These are phyloP conservation scores for Dysidea cf. avara DNA, from an alignment of 37 sponge, comb jelly and placozoan species.

Conservation along the genomic window DNA sequence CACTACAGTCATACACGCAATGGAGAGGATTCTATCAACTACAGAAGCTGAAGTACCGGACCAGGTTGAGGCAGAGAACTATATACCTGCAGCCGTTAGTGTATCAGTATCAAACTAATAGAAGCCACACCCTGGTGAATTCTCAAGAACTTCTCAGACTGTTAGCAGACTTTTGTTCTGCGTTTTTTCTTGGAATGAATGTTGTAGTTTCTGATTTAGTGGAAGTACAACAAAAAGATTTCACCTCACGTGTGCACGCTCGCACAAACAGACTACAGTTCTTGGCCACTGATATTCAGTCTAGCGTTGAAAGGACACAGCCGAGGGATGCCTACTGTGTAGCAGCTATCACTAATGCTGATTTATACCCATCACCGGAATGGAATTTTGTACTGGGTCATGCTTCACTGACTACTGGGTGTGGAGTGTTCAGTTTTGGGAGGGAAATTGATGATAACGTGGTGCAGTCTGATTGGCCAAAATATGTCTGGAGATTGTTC, in stretches of 20 bases:
- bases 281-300: slow-evolving; percentile 43
- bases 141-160: slow-evolving; percentile 15
- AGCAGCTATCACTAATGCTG: slow-evolving; percentile 67
- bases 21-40: slow-evolving; percentile 52
- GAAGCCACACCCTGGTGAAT: slow-evolving; percentile 13
- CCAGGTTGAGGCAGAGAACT: slow-evolving; percentile 25
- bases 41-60: slow-evolving; percentile 42
- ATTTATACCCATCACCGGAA: slow-evolving; percentile 80
- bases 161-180: slow-evolving; percentile 43
- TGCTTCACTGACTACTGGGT: slow-evolving; percentile 60
- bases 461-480: slow-evolving; percentile 3
- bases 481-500: slow-evolving; percentile 11
- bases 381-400: slow-evolving; percentile 93
- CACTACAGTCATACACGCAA: slow-evolving; percentile 47
- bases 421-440: slow-evolving; percentile 81
- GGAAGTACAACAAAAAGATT: slow-evolving; percentile 14
- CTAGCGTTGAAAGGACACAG: slow-evolving; percentile 15
- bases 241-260: slow-evolving; percentile 48
- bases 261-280: slow-evolving; percentile 50
- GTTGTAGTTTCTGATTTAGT: slow-evolving; percentile 43
- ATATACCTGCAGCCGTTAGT: slow-evolving; percentile 64
- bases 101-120: not conserved
- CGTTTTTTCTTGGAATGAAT: slow-evolving; percentile 57
- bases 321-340: slow-evolving; percentile 39
- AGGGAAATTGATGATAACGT: slow-evolving; percentile 59